Evolutionary conservation across 2,888 invertebrate species (phyloP).

Genomic region (Ichneumoninae sp.): DNA sequence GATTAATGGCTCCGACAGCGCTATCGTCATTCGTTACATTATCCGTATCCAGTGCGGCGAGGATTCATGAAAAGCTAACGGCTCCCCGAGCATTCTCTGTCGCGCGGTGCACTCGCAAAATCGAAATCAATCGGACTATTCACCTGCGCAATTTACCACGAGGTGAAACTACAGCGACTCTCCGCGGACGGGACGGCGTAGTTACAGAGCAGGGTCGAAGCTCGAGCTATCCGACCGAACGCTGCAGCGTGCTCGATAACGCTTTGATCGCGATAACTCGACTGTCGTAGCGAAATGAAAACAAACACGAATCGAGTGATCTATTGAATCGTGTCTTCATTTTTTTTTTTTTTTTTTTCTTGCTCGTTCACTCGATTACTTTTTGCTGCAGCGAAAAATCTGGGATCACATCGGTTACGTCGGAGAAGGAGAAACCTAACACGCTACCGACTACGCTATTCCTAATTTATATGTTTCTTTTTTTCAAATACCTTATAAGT

Average conservation of each 20-base stretch:
- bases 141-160: slow-evolving; percentile 5
- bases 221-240: slow-evolving; percentile 26
- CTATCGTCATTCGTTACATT: slow-evolving; percentile 74
- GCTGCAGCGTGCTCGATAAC: slow-evolving; percentile 44
- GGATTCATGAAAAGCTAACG: slow-evolving; percentile 27
- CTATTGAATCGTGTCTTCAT: slow-evolving; percentile 1
- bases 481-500: no score
- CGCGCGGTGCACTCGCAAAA: slow-evolving; percentile 28
- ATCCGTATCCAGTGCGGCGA: slow-evolving; percentile 44
- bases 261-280: slow-evolving; percentile 56
- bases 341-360: slow-evolving; percentile 26
- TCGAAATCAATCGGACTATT: slow-evolving; percentile 34
- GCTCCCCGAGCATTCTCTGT: slow-evolving; percentile 17
- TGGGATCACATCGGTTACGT: not conserved
- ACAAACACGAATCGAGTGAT: slow-evolving; percentile 39
- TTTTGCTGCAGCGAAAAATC: not conserved
- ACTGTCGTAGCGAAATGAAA: slow-evolving; percentile 40
- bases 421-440: not conserved
- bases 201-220: not conserved
- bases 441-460: no score
- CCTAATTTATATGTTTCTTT: no score
- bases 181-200: slow-evolving; percentile 7
- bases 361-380: not conserved
- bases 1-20: slow-evolving; percentile 39
- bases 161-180: slow-evolving; percentile 4